A percentile compares a stretch with the other conserved stretches of the same genome.
These are phyloP conservation scores for Scaptomyza pallida DNA, from an alignment of 1,140 invertebrate species.

Conservation along the genomic window DNA sequence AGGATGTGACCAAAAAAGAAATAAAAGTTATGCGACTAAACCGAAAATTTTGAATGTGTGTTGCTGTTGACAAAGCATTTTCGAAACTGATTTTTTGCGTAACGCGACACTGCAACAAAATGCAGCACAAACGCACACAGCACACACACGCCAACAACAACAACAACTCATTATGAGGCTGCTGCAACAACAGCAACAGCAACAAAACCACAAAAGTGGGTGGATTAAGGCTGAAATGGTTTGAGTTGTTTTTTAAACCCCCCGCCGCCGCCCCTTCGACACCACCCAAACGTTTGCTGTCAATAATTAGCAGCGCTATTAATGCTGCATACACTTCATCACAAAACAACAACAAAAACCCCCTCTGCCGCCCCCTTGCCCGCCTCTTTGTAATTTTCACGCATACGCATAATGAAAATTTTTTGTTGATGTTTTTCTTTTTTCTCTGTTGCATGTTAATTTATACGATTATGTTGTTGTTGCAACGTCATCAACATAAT, in stretches of 20 bases:
- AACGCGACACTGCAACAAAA: constrained; percentile 48
- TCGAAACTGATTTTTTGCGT: constrained; percentile 77
- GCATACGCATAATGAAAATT: constrained; percentile 57
- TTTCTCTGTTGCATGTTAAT: constrained; percentile 53
- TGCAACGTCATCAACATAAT: constrained; percentile 74
- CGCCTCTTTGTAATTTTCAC: constrained; percentile 17
- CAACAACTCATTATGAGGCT: constrained; percentile 60
- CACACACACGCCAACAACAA: constrained; percentile 25
- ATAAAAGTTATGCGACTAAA: constrained; percentile 81
- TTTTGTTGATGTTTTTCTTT: constrained; percentile 25
- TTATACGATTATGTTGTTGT: constrained; percentile 73
- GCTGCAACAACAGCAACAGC: constrained; percentile 24
- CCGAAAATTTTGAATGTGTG: constrained; percentile 81
- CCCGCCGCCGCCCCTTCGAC: no score
- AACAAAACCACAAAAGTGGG: constrained; percentile 55
- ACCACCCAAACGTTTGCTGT: constrained; percentile 19
- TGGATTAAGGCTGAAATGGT: constrained; percentile 1
- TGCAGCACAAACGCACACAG: constrained; percentile 27
- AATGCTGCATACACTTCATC: constrained; percentile 23
- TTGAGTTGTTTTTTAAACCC: neutral
- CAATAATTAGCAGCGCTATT: constrained; percentile 78
- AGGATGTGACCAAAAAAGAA: constrained; percentile 35
- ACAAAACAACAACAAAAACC: neutral
- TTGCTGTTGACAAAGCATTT: constrained; percentile 82
- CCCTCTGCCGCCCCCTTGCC: no score